These are phyloP conservation scores for Phalloptychus januarius DNA, from an alignment of 2,797 vertebrate species.

Conservation along the genomic window DNA sequence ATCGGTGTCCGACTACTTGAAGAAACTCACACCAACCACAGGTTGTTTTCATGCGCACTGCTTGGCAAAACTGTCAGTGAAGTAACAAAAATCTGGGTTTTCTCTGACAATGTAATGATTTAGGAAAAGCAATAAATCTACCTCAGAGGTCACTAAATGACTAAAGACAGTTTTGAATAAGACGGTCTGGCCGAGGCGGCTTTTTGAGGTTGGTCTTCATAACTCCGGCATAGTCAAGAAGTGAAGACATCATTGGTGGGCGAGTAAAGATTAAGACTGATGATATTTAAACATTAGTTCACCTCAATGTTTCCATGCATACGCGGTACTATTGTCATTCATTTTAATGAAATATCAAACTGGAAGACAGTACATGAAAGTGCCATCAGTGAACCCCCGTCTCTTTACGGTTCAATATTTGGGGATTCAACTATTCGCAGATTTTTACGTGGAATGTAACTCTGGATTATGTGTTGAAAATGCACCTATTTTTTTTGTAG, in stretches of 20 bases:
- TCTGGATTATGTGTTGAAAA: neutral
- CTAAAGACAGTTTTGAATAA: no score
- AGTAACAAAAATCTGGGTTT: neutral
- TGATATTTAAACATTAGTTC: neutral
- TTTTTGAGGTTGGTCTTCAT: neutral
- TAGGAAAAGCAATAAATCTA: neutral
- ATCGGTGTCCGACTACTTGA: neutral
- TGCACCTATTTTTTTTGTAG: neutral
- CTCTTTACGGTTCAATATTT: no score
- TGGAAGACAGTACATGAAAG: neutral
- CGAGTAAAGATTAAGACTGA: no score
- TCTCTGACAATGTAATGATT: neutral
- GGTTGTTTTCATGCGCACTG: neutral
- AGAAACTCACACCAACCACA: neutral
- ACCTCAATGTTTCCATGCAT: neutral
- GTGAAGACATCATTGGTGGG: no score
- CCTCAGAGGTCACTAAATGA: no score
- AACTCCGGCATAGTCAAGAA: neutral
- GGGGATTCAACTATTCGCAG: neutral
- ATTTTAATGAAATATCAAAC: neutral
- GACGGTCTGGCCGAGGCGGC: neutral
- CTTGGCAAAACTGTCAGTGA: neutral
- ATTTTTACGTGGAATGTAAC: neutral
- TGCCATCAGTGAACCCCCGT: neutral
- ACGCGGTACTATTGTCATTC: neutral